Evolutionary conservation across 2,888 invertebrate species (phyloP).

Genomic region (Cerastis leucographa): DNA sequence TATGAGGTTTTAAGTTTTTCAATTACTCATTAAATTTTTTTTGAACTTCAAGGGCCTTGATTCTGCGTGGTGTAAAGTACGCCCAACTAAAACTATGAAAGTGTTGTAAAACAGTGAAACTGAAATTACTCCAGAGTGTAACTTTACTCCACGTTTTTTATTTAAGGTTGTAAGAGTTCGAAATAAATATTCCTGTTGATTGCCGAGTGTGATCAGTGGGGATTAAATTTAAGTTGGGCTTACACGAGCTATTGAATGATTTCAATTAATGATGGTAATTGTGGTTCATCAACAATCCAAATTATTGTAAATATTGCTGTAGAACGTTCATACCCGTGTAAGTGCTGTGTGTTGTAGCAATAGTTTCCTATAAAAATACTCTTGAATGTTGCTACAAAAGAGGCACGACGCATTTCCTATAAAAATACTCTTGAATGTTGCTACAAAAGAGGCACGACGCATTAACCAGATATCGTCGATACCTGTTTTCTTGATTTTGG

Average conservation of each 20-base stretch:
- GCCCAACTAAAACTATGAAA: neutral
- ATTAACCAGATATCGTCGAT: neutral
- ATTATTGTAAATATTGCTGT: too few relatives aligned
- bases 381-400: neutral
- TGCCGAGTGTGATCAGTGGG: conserved; percentile 3
- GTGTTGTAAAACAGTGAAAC: neutral
- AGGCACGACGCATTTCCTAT: too few relatives aligned
- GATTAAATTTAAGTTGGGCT: neutral
- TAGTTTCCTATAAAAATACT: neutral
- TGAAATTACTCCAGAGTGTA: neutral
- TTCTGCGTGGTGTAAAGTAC: neutral
- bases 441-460: neutral
- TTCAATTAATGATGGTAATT: neutral
- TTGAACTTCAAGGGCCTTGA: neutral
- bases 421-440: conserved; percentile 2
- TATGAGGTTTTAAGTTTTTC: neutral
- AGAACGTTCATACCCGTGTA: neutral
- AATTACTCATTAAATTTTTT: neutral
- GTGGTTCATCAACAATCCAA: neutral
- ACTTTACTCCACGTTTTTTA: neutral
- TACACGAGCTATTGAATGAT: neutral
- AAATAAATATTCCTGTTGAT: conserved; percentile 9
- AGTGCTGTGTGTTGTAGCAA: neutral
- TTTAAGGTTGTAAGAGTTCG: neutral
- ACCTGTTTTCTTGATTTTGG: neutral